Percentiles rank a stretch among this genome's conserved stretches.
Evolutionary conservation across 2,888 invertebrate species (phyloP).

Genomic region (Ptilodon capucinus): DNA sequence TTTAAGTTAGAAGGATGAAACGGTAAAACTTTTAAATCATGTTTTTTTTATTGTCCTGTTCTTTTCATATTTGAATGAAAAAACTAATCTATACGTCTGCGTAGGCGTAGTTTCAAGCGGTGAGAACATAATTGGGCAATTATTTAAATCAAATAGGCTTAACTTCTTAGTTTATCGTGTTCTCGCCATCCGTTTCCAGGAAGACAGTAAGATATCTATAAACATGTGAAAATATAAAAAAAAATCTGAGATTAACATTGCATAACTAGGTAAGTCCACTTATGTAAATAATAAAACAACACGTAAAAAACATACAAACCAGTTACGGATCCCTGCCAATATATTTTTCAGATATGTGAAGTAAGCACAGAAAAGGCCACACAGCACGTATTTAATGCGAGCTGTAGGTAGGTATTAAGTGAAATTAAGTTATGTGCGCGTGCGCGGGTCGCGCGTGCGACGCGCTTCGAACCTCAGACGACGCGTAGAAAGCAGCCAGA

Average conservation of each 20-base stretch:
- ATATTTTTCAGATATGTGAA: no score
- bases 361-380: slow-evolving; percentile 34
- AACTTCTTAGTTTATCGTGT: neutral
- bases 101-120: slow-evolving; percentile 21
- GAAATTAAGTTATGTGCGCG: slow-evolving; percentile 36
- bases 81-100: slow-evolving; percentile 9
- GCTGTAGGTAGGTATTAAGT: slow-evolving; percentile 20
- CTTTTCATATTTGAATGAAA: neutral
- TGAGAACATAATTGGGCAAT: slow-evolving; percentile 17
- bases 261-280: no score
- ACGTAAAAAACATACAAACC: no score
- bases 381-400: slow-evolving; percentile 25
- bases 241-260: no score
- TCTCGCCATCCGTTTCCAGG: neutral
- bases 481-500: slow-evolving; percentile 44
- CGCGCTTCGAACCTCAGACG: neutral
- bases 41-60: neutral
- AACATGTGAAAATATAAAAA: no score
- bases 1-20: no score
- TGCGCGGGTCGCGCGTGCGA: neutral
- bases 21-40: no score
- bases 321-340: no score
- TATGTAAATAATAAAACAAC: no score
- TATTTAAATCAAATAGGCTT: slow-evolving; percentile 25
- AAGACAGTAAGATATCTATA: neutral